Conservation (phyloP, 1,140 invertebrate species). For the Druon quercuslanigerum region DNA sequence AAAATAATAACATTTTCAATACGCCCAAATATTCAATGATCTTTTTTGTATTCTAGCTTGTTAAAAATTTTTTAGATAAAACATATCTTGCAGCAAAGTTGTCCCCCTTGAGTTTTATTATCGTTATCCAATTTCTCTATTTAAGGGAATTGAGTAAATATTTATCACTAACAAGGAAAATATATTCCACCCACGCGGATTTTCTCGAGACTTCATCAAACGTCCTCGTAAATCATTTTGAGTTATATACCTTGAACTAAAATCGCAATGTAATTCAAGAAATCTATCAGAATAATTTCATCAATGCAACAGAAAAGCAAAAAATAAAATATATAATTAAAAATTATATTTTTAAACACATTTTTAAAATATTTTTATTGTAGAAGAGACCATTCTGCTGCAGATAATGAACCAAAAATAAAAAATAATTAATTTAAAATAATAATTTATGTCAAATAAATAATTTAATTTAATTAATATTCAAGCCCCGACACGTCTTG, state of each 20-base stretch:
- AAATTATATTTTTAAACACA: too few relatives aligned
- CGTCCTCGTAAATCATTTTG: neutral
- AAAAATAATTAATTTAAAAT: too few relatives aligned
- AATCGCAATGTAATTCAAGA: neutral
- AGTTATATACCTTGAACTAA: neutral
- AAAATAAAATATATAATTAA: neutral
- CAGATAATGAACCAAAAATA: too few relatives aligned
- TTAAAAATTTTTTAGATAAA: neutral
- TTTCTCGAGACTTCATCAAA: conserved; percentile 13
- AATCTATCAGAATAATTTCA: neutral
- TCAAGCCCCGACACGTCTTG: too few relatives aligned
- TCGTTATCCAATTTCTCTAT: neutral
- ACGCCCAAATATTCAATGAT: too few relatives aligned
- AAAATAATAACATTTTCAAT: too few relatives aligned
- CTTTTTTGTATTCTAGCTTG: neutral
- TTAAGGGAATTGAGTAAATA: neutral
- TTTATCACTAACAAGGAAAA: neutral
- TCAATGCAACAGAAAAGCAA: neutral
- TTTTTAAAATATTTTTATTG: too few relatives aligned
- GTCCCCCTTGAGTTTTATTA: neutral
- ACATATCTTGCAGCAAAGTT: neutral
- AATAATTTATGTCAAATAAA: too few relatives aligned
- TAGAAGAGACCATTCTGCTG: too few relatives aligned
- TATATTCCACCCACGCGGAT: conserved; percentile 11
- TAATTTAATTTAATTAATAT: too few relatives aligned